These are phyloP conservation scores for Sorex araneus DNA, from an alignment of 2,113 vertebrate genomes.

Conservation along the genomic window DNA sequence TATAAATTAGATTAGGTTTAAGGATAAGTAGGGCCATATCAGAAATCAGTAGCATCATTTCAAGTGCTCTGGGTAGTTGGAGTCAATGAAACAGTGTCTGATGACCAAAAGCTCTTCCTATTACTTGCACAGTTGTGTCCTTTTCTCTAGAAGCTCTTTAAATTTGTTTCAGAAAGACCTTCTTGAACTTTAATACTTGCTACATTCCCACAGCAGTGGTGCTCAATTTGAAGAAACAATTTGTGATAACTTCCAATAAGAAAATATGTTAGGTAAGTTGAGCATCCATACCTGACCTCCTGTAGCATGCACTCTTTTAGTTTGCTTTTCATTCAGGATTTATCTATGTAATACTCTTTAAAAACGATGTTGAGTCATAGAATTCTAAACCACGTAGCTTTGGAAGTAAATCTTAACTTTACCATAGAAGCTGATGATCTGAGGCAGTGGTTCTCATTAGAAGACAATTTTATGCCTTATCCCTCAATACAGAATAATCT, in stretches of 20 bases:
- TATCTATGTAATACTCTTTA: not conserved
- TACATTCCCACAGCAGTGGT: not conserved
- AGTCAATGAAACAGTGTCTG: not conserved
- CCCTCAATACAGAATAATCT: not conserved
- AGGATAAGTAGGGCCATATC: not conserved
- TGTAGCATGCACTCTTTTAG: not conserved
- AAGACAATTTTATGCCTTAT: constrained; percentile 4
- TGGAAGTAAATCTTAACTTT: not conserved
- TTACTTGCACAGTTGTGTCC: not conserved
- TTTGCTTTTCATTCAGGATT: not conserved
- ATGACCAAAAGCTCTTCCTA: not conserved
- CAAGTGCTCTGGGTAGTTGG: not conserved
- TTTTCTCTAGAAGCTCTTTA: not conserved
- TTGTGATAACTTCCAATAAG: not conserved
- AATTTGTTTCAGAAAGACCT: not conserved
- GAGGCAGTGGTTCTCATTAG: constrained; percentile 16
- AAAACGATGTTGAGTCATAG: not conserved
- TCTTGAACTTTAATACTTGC: not conserved
- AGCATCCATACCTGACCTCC: not conserved
- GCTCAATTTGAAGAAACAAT: not conserved
- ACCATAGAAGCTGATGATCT: constrained; percentile 13
- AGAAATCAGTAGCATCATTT: constrained; percentile 18
- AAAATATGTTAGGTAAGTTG: not conserved
- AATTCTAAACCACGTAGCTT: not conserved
- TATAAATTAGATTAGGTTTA: not conserved